phyloP scores from a whole-genome alignment of 2,888 invertebrate genomes.

The Oscheius myriophilus region DNA sequence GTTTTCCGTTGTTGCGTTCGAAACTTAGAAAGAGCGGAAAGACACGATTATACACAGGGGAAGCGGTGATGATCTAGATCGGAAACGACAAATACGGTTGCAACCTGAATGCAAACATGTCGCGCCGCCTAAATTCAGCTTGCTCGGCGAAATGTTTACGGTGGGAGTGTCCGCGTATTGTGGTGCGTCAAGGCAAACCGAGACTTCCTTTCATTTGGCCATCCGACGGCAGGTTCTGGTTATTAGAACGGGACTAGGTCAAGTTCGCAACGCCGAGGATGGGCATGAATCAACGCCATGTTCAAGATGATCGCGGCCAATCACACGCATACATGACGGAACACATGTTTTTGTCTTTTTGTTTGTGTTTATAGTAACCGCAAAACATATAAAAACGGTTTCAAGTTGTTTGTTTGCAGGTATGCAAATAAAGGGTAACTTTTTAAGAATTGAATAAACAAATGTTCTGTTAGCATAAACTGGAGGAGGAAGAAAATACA shows the following conservation, averaged over 20 bases:
- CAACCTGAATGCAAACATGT: conserved; percentile 25
- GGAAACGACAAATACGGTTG: conserved; percentile 19
- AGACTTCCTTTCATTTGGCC: conserved; percentile 30
- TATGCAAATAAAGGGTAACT: too few species aligned
- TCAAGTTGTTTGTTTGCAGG: too few species aligned
- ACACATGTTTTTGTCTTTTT: too few species aligned
- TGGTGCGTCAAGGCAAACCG: conserved; percentile 31
- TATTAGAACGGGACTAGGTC: conserved; percentile 24
- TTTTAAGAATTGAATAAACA: too few species aligned
- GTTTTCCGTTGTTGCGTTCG: too few species aligned
- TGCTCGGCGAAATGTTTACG: conserved; percentile 23
- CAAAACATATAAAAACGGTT: too few species aligned
- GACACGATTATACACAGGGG: conserved; percentile 11
- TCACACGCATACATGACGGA: too few species aligned
- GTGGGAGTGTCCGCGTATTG: conserved; percentile 25
- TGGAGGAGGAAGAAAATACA: too few species aligned
- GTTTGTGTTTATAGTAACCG: too few species aligned
- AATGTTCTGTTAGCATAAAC: too few species aligned
- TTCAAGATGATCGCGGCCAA: too few species aligned
- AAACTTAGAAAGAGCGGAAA: background rate
- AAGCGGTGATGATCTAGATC: conserved; percentile 25
- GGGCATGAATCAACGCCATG: too few species aligned
- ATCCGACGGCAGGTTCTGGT: conserved; percentile 28
- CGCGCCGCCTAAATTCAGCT: conserved; percentile 19
- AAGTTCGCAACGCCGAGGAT: conserved; percentile 6